Conservation (phyloP, 2,797 vertebrate species). For the Mastacembelus armatus region DNA sequence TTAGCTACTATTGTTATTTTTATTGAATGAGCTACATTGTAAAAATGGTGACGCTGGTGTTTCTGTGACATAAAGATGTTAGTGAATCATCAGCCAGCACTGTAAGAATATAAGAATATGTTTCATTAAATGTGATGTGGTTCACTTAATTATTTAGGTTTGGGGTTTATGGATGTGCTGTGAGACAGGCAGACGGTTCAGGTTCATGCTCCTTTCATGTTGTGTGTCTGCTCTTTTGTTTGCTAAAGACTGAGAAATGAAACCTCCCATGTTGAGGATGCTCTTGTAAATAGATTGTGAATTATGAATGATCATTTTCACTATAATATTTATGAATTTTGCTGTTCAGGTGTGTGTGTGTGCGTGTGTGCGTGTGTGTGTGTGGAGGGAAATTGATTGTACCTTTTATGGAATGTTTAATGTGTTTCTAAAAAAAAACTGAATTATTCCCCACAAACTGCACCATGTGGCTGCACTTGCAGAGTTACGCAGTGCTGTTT, state of each 20-base stretch:
- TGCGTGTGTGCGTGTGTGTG: slow-evolving; percentile 25
- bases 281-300: slow-evolving; percentile 77
- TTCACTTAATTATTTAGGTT: slow-evolving; percentile 19
- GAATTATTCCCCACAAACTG: slow-evolving; percentile 40
- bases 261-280: slow-evolving; percentile 38
- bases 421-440: slow-evolving; percentile 32
- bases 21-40: slow-evolving; percentile 17
- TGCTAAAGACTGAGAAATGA: slow-evolving; percentile 8
- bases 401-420: slow-evolving; percentile 72
- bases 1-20: neutral
- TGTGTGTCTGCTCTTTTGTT: slow-evolving; percentile 48
- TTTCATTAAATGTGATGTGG: slow-evolving; percentile 39
- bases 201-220: slow-evolving; percentile 50
- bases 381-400: slow-evolving; percentile 70
- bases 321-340: slow-evolving; percentile 67
- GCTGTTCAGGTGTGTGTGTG: slow-evolving; percentile 42
- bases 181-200: slow-evolving; percentile 46
- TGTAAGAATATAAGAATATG: too few relatives aligned
- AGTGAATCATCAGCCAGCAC: slow-evolving; percentile 37
- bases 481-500: slow-evolving; percentile 22
- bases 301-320: slow-evolving; percentile 72
- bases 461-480: slow-evolving; percentile 22
- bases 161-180: slow-evolving; percentile 40
- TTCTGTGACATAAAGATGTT: too few relatives aligned
- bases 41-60: too few relatives aligned